Evolutionary conservation across 2,113 vertebrate species (phyloP).

Genomic region (Pithys albifrons): DNA sequence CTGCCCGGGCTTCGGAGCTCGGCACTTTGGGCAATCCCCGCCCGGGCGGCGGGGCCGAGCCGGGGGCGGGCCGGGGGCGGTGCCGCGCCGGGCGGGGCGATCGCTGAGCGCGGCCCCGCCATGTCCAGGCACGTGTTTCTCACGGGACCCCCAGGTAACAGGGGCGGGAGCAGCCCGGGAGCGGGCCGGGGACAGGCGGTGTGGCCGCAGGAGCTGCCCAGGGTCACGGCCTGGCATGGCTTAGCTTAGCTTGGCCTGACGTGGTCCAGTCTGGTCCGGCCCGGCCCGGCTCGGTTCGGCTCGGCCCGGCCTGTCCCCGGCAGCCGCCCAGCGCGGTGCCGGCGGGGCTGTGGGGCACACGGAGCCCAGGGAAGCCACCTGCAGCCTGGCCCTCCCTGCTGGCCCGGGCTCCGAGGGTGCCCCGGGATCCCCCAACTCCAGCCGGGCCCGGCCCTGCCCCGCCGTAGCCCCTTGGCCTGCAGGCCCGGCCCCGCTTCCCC

Average conservation of each 20-base stretch:
- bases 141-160: conserved; percentile 90
- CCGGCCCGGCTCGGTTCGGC: accelerated
- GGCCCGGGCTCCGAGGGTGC: background rate
- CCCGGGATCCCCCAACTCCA: background rate
- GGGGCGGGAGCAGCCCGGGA: background rate
- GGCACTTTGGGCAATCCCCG: no score
- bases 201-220: accelerated
- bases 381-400: no score
- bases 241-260: no score
- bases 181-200: accelerated
- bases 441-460: background rate
- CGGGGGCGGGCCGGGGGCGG: background rate
- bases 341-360: no score
- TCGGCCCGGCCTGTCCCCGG: accelerated
- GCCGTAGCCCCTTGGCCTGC: no score
- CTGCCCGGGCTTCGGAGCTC: background rate
- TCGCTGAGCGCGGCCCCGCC: accelerated
- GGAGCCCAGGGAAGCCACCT: accelerated
- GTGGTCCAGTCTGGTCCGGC: no score
- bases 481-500: accelerated
- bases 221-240: accelerated
- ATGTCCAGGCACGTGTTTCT: conserved; percentile 89
- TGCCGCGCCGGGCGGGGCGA: background rate
- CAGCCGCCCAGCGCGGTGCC: accelerated
- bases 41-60: no score